Evolutionary conservation across 2,797 vertebrate species (phyloP).

Genomic region (Linurgus olivaceus): DNA sequence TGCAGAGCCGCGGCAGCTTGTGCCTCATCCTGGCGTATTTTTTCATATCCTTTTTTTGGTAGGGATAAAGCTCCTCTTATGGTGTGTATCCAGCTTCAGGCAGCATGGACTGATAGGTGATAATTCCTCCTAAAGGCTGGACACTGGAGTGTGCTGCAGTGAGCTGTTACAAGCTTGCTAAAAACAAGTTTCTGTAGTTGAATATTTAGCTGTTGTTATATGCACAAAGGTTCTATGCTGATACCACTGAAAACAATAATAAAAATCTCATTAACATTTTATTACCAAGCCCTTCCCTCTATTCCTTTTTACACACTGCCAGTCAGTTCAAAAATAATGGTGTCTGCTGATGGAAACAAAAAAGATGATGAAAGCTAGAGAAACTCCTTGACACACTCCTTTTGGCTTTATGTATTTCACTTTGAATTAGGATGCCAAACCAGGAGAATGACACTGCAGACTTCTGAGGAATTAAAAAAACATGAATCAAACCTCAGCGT

Average conservation of each 20-base stretch:
- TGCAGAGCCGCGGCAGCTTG: slow-evolving; percentile 27
- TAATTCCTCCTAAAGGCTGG: not conserved
- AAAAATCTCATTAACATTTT: not conserved
- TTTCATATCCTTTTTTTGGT: slow-evolving; percentile 1
- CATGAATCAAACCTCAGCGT: slow-evolving; percentile 18
- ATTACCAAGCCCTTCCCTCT: slow-evolving; percentile 13
- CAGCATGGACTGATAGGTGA: not conserved
- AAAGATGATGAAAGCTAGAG: slow-evolving; percentile 49
- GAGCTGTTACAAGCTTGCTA: not conserved
- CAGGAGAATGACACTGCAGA: slow-evolving; percentile 52
- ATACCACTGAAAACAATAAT: not conserved
- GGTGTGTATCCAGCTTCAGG: not conserved
- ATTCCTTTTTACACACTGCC: not conserved
- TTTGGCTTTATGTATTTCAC: slow-evolving; percentile 15
- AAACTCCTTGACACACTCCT: slow-evolving; percentile 39
- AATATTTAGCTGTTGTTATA: not conserved
- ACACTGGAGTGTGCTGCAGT: fast-evolving
- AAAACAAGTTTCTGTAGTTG: not conserved
- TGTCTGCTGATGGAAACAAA: not conserved
- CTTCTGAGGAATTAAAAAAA: slow-evolving; percentile 43
- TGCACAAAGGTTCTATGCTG: not conserved
- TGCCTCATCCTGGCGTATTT: not conserved
- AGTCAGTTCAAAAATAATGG: not conserved
- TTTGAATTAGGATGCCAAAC: slow-evolving; percentile 48
- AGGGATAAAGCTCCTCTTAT: not conserved